These are phyloP conservation scores for Caradrina kadenii DNA, from an alignment of 2,888 invertebrate genomes.

Conservation along the genomic window DNA sequence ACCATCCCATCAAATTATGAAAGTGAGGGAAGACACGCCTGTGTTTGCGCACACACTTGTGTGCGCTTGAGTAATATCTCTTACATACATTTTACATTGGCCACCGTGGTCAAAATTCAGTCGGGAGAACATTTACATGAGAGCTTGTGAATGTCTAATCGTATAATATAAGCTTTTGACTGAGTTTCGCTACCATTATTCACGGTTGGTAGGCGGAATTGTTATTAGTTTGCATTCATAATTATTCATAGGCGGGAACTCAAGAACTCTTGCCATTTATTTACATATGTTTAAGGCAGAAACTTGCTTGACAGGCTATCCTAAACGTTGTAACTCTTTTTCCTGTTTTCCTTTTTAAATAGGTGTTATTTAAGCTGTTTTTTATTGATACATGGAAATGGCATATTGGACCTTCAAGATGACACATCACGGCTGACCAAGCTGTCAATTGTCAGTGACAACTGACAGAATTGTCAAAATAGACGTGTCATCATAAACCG, in stretches of 20 bases:
- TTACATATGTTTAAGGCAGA: constrained; percentile 11
- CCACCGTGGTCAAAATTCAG: not conserved
- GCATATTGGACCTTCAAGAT: too few relatives aligned
- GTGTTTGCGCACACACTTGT: not conserved
- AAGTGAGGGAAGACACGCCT: not conserved
- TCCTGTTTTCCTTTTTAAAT: not conserved
- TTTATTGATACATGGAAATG: too few relatives aligned
- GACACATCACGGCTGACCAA: too few relatives aligned
- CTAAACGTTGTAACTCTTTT: not conserved
- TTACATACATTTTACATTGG: not conserved
- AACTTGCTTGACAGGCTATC: too few relatives aligned
- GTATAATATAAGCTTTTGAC: constrained; percentile 23
- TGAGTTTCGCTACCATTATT: constrained; percentile 48
- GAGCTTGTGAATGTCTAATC: constrained; percentile 32
- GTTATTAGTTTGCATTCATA: constrained; percentile 47
- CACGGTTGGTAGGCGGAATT: constrained; percentile 40
- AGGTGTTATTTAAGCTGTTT: too few relatives aligned
- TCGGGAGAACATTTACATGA: constrained; percentile 23
- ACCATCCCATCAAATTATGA: not conserved
- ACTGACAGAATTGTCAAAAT: too few relatives aligned
- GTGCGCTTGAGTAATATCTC: not conserved
- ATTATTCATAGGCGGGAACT: constrained; percentile 44
- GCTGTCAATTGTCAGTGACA: too few relatives aligned
- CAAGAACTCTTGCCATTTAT: constrained; percentile 22
- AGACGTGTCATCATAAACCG: too few relatives aligned